A percentile compares a stretch with the other conserved stretches of the same genome.
phyloP scores from a whole-genome alignment of 2,113 vertebrate species.

The Anolis sagrei region DNA sequence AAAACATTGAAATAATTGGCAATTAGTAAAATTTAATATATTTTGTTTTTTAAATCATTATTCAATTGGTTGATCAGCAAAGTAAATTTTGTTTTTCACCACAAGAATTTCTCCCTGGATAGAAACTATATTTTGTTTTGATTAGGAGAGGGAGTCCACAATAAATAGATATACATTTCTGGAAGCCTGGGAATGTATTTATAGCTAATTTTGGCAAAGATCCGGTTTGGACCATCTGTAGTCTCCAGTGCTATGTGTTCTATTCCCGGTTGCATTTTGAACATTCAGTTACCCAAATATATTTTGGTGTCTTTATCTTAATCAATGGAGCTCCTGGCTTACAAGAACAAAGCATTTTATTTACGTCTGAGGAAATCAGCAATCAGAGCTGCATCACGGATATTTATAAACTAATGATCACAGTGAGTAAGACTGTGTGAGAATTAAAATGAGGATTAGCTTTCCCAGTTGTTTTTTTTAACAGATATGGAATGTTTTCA shows the following conservation, averaged over 20 bases:
- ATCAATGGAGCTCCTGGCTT: not conserved
- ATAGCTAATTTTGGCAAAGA: not conserved
- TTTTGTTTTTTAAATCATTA: too few species aligned
- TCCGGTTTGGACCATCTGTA: constrained; percentile 18
- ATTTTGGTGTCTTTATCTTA: constrained; percentile 28
- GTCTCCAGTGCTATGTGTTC: not conserved
- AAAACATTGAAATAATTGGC: too few species aligned
- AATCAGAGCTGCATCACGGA: not conserved
- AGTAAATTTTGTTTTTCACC: not conserved
- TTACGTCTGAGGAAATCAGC: constrained; percentile 20
- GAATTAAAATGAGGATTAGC: constrained; percentile 34
- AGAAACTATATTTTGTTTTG: constrained; percentile 9
- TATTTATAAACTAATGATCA: constrained; percentile 24
- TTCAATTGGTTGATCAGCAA: too few species aligned
- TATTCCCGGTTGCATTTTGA: constrained; percentile 20
- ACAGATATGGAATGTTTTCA: constrained; percentile 8
- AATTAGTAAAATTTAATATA: too few species aligned
- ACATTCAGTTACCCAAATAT: constrained; percentile 1
- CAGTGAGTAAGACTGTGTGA: not conserved
- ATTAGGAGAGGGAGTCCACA: not conserved
- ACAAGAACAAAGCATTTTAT: constrained; percentile 10
- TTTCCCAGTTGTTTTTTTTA: constrained; percentile 6
- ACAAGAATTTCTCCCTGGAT: not conserved
- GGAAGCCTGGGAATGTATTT: constrained; percentile 9
- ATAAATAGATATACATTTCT: not conserved